Base-by-base conservation (phyloP, 2,797 vertebrate genomes). In the Setipinna tenuifilis region DNA sequence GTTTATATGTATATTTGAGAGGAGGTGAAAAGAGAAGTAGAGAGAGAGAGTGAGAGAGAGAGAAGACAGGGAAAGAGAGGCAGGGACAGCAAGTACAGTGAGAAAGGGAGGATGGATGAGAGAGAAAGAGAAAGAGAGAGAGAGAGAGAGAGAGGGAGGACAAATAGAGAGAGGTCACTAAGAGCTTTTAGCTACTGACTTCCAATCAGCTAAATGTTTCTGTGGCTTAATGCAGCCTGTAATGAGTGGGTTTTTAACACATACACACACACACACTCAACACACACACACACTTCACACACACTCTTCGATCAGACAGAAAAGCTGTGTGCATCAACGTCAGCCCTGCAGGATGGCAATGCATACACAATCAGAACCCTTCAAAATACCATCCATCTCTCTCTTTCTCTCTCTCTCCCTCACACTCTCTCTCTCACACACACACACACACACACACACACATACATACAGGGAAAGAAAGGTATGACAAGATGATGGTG, bases 171-270 rank as follows among this genome's bases (percentile, higher is more conserved):
- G 65, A 19, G 65, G 65, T 71, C 28, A 35, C 68, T 71, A 71
- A 71, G 25, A 71, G 68, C 68, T 71, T 71, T 71, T 71, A 71
- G 68, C 68, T 35, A 71, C 28, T 35, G 68, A 71, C 68, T 71
- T 71, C 68, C 68, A 71, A 71, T 71, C 68, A 71, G 68, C 68
- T 71, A 71, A 71, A 71, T 71, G 68, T 71, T 71, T 28, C 68
- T 16, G 28, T 6, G 68, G 14, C 35, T 41, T 82, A 48, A 48
- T 48, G 50, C 44, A 82, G 23, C 80, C 7, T 7, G 80, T 48
- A 82, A 82, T 48, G 44, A 82, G 50, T 23, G 25, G 44, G 44
- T 54, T 41, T 21, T 48, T 28, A 82, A 35, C 25, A 71, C 68
- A 71, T 28, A 71, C 28, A 31, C 28, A 35, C 68, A 71, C 28